Base-by-base conservation (phyloP, 2,113 vertebrate species). In the Cephalopterus ornatus region DNA sequence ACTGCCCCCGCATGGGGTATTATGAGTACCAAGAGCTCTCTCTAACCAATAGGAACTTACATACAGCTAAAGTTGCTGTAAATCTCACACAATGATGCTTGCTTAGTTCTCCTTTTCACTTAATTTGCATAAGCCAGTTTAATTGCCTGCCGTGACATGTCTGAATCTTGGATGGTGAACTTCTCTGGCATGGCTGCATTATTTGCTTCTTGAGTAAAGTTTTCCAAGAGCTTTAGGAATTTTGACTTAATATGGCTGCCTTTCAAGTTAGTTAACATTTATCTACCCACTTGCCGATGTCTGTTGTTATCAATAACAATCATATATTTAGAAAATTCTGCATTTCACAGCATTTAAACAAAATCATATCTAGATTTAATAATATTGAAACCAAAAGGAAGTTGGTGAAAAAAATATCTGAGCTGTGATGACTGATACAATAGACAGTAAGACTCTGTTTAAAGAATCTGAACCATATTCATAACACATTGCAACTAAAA, bases 201-300 rank as follows among this genome's bases (percentile, higher is more conserved):
- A 58, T 55, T 62, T 67, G 2, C 20, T 92, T 56, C 55, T 49
- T 70, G 21, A 44, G 33, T 42, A 53, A 73, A 8, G 8, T 66
- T 81, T 75, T 74, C 26, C n/a, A 37, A 66, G 14, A 52, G 8
- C 8, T 14, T 6, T 46, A 42, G 30, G n/a, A 77, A 87, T 89
- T 79, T 33, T 83, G 22, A 14, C 5, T 50, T 77, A 72, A n/a
- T 6, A 49, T 2, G 3, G 17, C 3, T 74, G 6, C 12, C 16
- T 87, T 68, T 87, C 23, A 70, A 70, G 19, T 56, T 35, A 77
- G 13, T 50, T 67, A 76, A 30, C 16, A 26, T 50, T 55, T 53
- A 2, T 44, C 44, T 63, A 3, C 39, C 19, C 6, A 11, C 24
- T 62, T 68, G 11, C 12, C 56, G 46, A 17, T 0, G 0, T 56